A percentile compares a stretch with the other conserved stretches of the same genome.
Evolutionary conservation across 2,888 invertebrate species (phyloP).

Genomic region (Polietes domitor): DNA sequence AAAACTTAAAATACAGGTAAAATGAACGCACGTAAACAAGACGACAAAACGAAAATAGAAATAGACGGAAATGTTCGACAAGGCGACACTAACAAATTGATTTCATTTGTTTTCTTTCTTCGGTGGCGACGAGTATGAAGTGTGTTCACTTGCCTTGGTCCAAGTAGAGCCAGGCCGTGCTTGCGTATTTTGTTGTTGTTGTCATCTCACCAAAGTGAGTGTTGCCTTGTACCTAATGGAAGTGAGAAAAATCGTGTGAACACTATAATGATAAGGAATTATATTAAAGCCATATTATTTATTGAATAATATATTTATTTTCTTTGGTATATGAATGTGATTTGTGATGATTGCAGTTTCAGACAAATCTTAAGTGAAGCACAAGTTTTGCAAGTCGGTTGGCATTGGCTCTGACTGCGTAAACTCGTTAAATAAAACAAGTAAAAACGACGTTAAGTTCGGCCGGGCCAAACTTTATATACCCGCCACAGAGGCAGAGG

Average conservation of each 20-base stretch:
- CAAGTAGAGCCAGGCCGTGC: background rate
- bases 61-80: constrained; percentile 59
- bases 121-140: background rate
- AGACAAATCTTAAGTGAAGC: no score
- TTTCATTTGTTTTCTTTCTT: constrained; percentile 69
- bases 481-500: no score
- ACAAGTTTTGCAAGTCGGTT: no score
- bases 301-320: background rate
- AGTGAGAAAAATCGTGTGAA: background rate
- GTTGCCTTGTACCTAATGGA: background rate
- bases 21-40: background rate
- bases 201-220: background rate
- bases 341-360: no score
- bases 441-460: no score
- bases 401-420: no score
- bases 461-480: no score
- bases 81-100: constrained; percentile 74
- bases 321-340: no score
- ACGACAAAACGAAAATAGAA: constrained; percentile 45
- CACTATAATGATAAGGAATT: background rate
- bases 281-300: background rate
- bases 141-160: background rate
- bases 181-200: background rate
- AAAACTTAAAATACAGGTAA: constrained; percentile 13
- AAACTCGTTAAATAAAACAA: no score